These are phyloP conservation scores for Drosophila putrida DNA, from an alignment of 2,888 invertebrate species.

Conservation along the genomic window DNA sequence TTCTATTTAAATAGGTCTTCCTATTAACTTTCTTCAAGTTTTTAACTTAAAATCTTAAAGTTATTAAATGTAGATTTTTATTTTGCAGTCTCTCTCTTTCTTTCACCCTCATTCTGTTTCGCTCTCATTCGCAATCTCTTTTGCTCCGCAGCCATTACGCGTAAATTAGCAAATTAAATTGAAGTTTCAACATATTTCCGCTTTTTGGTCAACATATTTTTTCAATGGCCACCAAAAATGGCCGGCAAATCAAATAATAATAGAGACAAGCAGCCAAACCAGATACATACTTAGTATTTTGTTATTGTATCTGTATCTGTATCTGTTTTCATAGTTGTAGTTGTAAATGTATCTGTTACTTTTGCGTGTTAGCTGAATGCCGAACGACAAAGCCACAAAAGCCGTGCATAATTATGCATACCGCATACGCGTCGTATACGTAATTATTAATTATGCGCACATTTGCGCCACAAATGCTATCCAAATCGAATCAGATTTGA, in stretches of 20 bases:
- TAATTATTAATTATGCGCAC: slow-evolving; percentile 62
- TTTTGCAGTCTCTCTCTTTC: background rate
- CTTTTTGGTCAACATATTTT: slow-evolving; percentile 39
- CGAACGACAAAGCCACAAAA: slow-evolving; percentile 54
- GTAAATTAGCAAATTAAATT: slow-evolving; percentile 65
- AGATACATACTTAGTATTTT: slow-evolving; percentile 11
- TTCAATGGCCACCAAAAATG: slow-evolving; percentile 57
- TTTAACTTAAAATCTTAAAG: background rate
- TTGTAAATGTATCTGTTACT: slow-evolving; percentile 23
- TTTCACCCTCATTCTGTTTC: background rate
- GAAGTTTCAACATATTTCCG: slow-evolving; percentile 74
- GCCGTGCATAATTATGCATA: slow-evolving; percentile 60
- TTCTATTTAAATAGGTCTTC: background rate
- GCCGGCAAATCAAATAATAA: slow-evolving; percentile 44
- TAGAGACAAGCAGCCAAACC: slow-evolving; percentile 38
- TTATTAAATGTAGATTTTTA: slow-evolving; percentile 7
- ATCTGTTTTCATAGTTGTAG: slow-evolving; percentile 1
- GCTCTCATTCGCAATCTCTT: background rate
- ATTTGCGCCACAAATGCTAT: slow-evolving; percentile 62
- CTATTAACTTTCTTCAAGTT: background rate
- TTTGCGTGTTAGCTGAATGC: slow-evolving; percentile 70
- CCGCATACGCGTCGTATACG: slow-evolving; percentile 60
- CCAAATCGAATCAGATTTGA: slow-evolving; percentile 62
- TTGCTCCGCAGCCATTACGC: slow-evolving; percentile 7
- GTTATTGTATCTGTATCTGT: slow-evolving; percentile 24